Base-by-base conservation (phyloP, 2,888 invertebrate species). In the Operophtera brumata region DNA sequence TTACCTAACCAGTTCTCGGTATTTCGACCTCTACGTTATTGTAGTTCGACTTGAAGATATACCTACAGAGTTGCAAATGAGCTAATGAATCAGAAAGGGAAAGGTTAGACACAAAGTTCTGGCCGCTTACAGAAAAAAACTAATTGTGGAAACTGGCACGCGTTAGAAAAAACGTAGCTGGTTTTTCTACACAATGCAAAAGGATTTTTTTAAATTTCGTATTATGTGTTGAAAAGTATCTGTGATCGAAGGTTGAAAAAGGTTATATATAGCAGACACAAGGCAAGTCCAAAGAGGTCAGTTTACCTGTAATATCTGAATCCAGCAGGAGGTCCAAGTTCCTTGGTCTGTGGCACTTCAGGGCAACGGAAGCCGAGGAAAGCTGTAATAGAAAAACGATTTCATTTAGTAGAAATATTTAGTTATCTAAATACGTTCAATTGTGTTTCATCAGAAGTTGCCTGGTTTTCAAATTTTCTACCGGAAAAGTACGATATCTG, bases 361-460 rank as follows among this genome's bases (percentile, higher is more conserved):
- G 96, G 96, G 72, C 96, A 97, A 10, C 91, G 91, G 90, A 96
- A 97, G 8, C 96, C 95, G 47, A 96, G 91, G 86, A 91, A 95
- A 39, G 93, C 94, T 94, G 84, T 47, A 89, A 90, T 10, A 30
- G 28, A 13, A 11, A 46, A 43, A 34, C 11, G 13, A 5, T 37
- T 35, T n/a, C 6, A 30, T 26, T 12, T 25, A 5, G 13, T 41
- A 12, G 12, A 8, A 20, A 9, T 36, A 26, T 28, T 10, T 25
- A 39, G 37, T 9, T 44, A 20, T 20, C 0, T 30, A 20, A 30
- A 30, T 9, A 2, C 9, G 30, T 9, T 8, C 30, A 30, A 8
- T 20, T 3, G 4, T 20, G 30, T 9, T 30, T 30, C 7, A 8
- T 8, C 7, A 30, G 30, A 30, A 20, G 4, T 20, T 20, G 20